Evolutionary conservation across 1,140 invertebrate genomes (phyloP).

Genomic region (Ceratosolen fusciceps): DNA sequence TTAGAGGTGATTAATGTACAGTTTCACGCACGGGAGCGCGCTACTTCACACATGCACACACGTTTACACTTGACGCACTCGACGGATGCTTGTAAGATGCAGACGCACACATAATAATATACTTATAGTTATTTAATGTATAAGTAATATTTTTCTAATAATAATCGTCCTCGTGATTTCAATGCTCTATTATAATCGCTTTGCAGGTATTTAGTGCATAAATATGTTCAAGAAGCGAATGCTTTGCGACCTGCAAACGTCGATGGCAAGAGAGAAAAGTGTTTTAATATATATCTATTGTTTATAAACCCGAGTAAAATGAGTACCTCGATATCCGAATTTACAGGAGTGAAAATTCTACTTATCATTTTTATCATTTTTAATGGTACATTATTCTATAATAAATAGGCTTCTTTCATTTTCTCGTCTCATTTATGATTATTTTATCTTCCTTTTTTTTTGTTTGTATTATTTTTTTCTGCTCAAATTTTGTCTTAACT

Average conservation of each 20-base stretch:
- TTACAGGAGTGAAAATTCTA: slow-evolving; percentile 1
- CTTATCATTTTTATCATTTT: not conserved
- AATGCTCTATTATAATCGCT: not conserved
- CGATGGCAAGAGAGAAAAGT: slow-evolving; percentile 38
- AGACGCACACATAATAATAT: not conserved
- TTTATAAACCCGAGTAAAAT: slow-evolving; percentile 16
- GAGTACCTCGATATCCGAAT: slow-evolving; percentile 31
- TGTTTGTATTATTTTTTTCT: too few relatives aligned
- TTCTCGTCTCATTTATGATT: not conserved
- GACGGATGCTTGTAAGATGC: not conserved
- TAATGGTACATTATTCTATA: not conserved
- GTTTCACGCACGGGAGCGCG: not conserved
- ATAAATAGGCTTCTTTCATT: not conserved
- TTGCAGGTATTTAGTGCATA: not conserved
- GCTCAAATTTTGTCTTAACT: not conserved
- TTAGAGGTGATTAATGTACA: too few relatives aligned
- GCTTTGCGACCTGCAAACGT: not conserved
- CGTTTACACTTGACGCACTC: not conserved
- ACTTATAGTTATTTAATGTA: not conserved
- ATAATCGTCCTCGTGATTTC: not conserved
- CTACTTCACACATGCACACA: not conserved
- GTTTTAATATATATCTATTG: not conserved
- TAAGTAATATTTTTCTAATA: not conserved
- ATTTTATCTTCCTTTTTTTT: too few relatives aligned
- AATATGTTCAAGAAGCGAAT: not conserved